phyloP scores from a whole-genome alignment of 2,797 vertebrate species.

The Podarcis lilfordi region DNA sequence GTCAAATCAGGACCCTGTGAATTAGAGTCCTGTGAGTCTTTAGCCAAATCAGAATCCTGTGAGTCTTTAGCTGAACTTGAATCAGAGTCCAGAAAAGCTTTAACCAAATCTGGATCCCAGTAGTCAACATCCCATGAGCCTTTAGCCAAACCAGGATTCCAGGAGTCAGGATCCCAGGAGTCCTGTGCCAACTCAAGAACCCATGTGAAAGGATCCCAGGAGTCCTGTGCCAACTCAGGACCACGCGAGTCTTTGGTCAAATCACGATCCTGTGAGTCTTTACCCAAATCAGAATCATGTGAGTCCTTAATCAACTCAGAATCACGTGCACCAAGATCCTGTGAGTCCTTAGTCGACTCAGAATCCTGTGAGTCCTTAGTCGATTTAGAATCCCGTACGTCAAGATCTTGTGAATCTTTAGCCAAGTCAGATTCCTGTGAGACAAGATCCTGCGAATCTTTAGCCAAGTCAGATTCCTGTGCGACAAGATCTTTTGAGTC shows the following conservation, averaged over 20 bases:
- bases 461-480: accelerated
- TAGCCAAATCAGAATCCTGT: not conserved
- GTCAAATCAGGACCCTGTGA: not conserved
- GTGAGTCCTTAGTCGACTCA: not conserved
- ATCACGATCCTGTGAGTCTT: not conserved
- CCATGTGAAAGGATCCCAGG: too few species aligned
- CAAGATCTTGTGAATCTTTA: not conserved
- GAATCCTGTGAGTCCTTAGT: not conserved
- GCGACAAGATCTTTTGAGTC: not conserved
- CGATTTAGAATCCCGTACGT: not conserved
- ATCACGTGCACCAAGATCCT: not conserved
- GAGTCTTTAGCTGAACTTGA: not conserved
- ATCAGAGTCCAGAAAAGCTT: too few species aligned
- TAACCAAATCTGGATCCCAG: not conserved
- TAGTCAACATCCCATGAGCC: not conserved
- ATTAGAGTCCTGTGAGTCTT: not conserved
- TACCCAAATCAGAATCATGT: not conserved
- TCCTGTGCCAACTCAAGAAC: not conserved
- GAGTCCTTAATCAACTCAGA: not conserved
- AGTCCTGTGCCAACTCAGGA: not conserved
- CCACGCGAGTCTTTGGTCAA: not conserved
- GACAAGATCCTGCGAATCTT: not conserved
- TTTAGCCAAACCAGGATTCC: not conserved
- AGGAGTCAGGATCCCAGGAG: not conserved
- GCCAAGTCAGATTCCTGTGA: not conserved